Conservation (phyloP, 2,888 invertebrate species). For the Busseola fusca region DNA sequence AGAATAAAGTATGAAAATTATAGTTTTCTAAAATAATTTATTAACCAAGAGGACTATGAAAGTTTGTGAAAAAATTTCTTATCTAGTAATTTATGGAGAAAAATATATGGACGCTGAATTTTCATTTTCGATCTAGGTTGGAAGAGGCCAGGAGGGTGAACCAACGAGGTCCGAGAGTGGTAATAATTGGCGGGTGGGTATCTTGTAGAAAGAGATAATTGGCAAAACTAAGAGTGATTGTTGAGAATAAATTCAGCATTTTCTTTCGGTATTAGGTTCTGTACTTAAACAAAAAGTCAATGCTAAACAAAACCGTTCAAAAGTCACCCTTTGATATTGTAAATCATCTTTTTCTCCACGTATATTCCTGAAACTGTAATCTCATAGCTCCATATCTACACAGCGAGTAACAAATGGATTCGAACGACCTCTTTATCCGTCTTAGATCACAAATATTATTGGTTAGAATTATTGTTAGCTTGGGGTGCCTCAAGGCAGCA, state of each 20-base stretch:
- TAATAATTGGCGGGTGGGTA: constrained; percentile 88
- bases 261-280: constrained; percentile 2
- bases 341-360: constrained; percentile 47
- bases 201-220: constrained; percentile 70
- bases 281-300: neutral
- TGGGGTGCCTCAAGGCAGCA: constrained; percentile 85
- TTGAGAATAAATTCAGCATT: neutral
- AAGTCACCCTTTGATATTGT: constrained; percentile 32
- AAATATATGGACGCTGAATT: constrained; percentile 85
- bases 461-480: constrained; percentile 81
- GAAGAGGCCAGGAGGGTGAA: constrained; percentile 83
- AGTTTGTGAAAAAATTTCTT: constrained; percentile 82
- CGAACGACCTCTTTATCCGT: constrained; percentile 77
- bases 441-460: constrained; percentile 84
- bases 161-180: constrained; percentile 81
- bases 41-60: constrained; percentile 70
- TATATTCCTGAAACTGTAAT: constrained; percentile 47
- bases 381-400: constrained; percentile 55
- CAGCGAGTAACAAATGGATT: constrained; percentile 75
- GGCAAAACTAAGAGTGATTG: constrained; percentile 27
- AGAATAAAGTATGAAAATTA: constrained; percentile 40
- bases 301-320: constrained; percentile 7
- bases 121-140: constrained; percentile 89
- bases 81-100: constrained; percentile 77
- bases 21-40: constrained; percentile 67